Percentiles rank a stretch among this genome's conserved stretches.
Conservation (phyloP, 2,797 vertebrate genomes). For the Enteromius mattozi region DNA sequence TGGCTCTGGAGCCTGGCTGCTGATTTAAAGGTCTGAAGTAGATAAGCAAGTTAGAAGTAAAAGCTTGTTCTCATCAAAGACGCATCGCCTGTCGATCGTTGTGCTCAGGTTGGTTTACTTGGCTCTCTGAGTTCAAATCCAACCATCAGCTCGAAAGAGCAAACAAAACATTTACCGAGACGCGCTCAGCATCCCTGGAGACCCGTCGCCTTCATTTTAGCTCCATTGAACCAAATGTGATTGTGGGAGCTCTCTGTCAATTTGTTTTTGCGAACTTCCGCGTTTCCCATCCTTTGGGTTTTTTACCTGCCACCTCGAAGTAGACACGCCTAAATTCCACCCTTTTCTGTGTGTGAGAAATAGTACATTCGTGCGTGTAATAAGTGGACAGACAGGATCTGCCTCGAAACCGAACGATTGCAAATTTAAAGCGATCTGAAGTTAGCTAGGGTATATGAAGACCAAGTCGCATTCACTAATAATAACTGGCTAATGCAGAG, state of each 20-base stretch:
- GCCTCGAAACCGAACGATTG: background rate
- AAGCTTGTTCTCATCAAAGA: background rate
- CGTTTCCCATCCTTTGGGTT: slow-evolving; percentile 46
- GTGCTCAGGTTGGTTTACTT: background rate
- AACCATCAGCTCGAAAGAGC: background rate
- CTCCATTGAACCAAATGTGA: background rate
- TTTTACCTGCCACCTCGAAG: slow-evolving; percentile 32
- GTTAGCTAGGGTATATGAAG: too few relatives aligned
- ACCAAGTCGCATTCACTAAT: too few relatives aligned
- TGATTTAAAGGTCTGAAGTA: background rate
- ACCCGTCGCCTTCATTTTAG: background rate
- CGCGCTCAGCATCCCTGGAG: background rate
- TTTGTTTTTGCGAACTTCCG: slow-evolving; percentile 26
- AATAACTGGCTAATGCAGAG: too few relatives aligned
- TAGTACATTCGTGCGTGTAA: background rate
- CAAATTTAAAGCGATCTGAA: background rate
- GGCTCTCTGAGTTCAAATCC: background rate
- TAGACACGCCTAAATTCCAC: slow-evolving; percentile 56
- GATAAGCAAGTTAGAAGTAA: background rate
- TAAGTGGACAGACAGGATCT: slow-evolving; percentile 36
- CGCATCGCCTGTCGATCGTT: background rate
- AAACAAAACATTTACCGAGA: background rate
- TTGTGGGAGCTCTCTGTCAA: slow-evolving; percentile 7
- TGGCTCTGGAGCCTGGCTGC: background rate
- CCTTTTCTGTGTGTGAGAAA: slow-evolving; percentile 13